Base-by-base conservation (phyloP, 2,888 invertebrate genomes). In the Orchesellides sinensis region DNA sequence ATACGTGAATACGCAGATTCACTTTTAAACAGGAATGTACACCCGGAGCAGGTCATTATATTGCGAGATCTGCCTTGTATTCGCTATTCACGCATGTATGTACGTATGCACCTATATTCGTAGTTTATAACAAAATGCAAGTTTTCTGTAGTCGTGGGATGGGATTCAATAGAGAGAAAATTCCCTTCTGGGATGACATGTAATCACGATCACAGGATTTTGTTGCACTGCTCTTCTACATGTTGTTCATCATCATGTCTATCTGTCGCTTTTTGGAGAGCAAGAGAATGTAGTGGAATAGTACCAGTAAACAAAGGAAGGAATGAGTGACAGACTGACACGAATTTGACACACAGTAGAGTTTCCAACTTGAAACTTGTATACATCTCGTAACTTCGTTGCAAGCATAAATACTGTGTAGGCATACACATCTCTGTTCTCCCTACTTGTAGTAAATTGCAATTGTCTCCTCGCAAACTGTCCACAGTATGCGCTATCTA, bases 101-200 rank as follows among this genome's bases (percentile, higher is more conserved):
- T n/a, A n/a, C n/a, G n/a, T n/a, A n/a, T n/a, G n/a, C n/a, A n/a
- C n/a, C n/a, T n/a, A n/a, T n/a, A n/a, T n/a, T n/a, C n/a, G n/a
- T n/a, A n/a, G 21, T 12, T 6, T 52, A 47, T 47, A 47, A 47
- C 47, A 8, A 35, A 35, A 35, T 35, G 35, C n/a, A n/a, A n/a
- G n/a, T n/a, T n/a, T n/a, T n/a, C n/a, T n/a, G n/a, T n/a, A n/a
- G n/a, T 14, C 2, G n/a, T 32, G 32, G 25, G 40, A 40, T 8
- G 49, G 17, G 49, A 65, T 17, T 19, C n/a, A 65, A 35, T 19
- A 45, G 49, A 72, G 81, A 47, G 74, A 74, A 79, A 81, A 81
- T 81, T 68, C 81, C 81, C 81, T 74, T 81, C 52, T 74, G 81
- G 81, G 81, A 81, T 74, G 81, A 81, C 74, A 81, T 81, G 81